Base-by-base conservation (phyloP, 2,888 invertebrate species). In the Zaprionus obscuricornis region DNA sequence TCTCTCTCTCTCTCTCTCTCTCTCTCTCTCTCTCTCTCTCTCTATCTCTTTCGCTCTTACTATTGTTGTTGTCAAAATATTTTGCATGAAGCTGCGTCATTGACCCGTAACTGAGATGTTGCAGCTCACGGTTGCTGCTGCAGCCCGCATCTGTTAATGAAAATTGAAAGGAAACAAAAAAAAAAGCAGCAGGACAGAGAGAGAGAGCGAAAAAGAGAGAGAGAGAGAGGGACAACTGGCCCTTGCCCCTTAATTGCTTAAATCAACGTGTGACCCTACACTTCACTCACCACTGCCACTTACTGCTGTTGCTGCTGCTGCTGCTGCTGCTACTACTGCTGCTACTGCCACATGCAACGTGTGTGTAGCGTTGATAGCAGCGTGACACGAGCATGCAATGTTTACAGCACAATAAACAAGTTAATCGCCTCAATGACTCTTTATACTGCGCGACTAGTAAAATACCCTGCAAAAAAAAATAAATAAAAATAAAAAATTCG, bases 171-270 rank as follows among this genome's bases (percentile, higher is more conserved):
- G 29, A 22, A 39, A 39, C 39, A 8, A 4, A n/a, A 39, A n/a
- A 3, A 5, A 4, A 37, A 8, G 13, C 10, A 27, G 37, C 55
- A 24, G 42, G 39, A 39, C 34, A 29, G 27, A 20, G 20, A 18
- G 22, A 7, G 17, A 70, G n/a, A n/a, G n/a, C n/a, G n/a, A n/a
- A n/a, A n/a, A n/a, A n/a, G n/a, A n/a, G n/a, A n/a, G n/a, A n/a
- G n/a, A n/a, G n/a, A n/a, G n/a, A n/a, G n/a, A 5, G 5, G 24
- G 5, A 24, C 8, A 6, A 6, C 5, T 8, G 8, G 66, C 47
- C 66, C 52, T 72, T 68, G 67, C 55, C 55, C 56, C 68, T 70
- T 70, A 70, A 70, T 70, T 70, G 62, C 57, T 57, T 62, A 52
- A 70, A 72, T 70, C 73, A 73, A 49, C 56, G 56, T n/a, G n/a